phyloP scores from a whole-genome alignment of 2,797 vertebrate genomes.

The Sebastes cheni region DNA sequence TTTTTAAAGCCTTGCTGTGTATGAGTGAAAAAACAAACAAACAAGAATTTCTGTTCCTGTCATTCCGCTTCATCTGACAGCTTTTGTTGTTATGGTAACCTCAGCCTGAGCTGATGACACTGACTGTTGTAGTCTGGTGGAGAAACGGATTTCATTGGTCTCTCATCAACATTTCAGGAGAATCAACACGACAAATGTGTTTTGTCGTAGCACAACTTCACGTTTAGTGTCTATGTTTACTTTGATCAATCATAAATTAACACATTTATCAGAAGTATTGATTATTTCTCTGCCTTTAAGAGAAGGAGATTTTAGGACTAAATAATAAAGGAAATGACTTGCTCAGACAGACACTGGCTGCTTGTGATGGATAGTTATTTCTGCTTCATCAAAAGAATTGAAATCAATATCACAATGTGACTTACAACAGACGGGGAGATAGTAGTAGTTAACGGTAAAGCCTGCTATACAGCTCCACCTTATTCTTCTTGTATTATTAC shows the following conservation, averaged over 20 bases:
- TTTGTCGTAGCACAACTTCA: not conserved
- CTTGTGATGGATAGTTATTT: not conserved
- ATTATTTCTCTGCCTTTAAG: not conserved
- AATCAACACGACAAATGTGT: not conserved
- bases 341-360: not conserved
- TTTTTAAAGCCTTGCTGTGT: not conserved
- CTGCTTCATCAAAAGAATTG: not conserved
- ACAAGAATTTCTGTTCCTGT: not conserved
- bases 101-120: not conserved
- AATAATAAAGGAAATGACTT: not conserved
- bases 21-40: not conserved
- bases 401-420: not conserved
- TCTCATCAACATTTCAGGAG: not conserved
- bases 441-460: conserved; percentile 8
- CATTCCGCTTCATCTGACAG: not conserved
- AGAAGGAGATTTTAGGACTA: not conserved
- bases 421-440: not conserved
- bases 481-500: conserved; percentile 48
- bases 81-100: not conserved
- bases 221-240: not conserved
- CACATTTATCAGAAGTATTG: not conserved
- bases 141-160: not conserved
- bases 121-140: not conserved
- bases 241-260: not conserved
- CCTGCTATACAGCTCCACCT: conserved; percentile 1